Evolutionary conservation across 2,888 invertebrate species (phyloP).

Genomic region (Leptinotarsa peninsularis): DNA sequence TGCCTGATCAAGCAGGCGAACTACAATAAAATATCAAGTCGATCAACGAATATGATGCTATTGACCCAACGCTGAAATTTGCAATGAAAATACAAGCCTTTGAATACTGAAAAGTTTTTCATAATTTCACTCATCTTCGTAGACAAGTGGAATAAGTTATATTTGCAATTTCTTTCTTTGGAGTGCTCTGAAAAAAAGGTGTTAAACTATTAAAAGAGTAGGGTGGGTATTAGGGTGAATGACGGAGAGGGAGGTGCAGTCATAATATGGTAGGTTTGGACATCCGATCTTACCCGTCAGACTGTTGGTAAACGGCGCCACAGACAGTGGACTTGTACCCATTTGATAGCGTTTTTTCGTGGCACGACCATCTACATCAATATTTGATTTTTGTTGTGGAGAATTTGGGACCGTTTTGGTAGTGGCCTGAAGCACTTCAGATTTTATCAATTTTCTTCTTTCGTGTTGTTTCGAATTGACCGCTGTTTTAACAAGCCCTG

Average conservation of each 20-base stretch:
- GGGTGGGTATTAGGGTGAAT: constrained; percentile 23
- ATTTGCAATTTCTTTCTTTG: not conserved
- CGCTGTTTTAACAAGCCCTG: constrained; percentile 74
- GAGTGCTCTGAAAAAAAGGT: constrained; percentile 13
- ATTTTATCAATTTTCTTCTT: constrained; percentile 68
- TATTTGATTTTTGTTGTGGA: constrained; percentile 31
- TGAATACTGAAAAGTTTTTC: not conserved
- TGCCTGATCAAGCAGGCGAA: too few species aligned
- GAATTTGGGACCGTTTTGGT: constrained; percentile 20
- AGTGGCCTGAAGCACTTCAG: constrained; percentile 58
- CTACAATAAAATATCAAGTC: too few species aligned
- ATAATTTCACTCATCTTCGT: not conserved
- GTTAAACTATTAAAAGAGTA: constrained; percentile 28
- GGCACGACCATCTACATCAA: constrained; percentile 56
- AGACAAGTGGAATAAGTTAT: not conserved
- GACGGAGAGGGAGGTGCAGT: constrained; percentile 27
- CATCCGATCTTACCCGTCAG: constrained; percentile 71
- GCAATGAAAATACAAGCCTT: not conserved
- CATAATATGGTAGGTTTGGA: constrained; percentile 36
- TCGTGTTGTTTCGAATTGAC: constrained; percentile 73
- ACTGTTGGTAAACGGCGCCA: constrained; percentile 68
- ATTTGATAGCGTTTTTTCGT: constrained; percentile 67
- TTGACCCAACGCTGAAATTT: not conserved
- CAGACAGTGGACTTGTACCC: constrained; percentile 64
- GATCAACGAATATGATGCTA: too few species aligned